These are phyloP conservation scores for Aplochiton taeniatus DNA, from an alignment of 2,797 vertebrate genomes.

Conservation along the genomic window DNA sequence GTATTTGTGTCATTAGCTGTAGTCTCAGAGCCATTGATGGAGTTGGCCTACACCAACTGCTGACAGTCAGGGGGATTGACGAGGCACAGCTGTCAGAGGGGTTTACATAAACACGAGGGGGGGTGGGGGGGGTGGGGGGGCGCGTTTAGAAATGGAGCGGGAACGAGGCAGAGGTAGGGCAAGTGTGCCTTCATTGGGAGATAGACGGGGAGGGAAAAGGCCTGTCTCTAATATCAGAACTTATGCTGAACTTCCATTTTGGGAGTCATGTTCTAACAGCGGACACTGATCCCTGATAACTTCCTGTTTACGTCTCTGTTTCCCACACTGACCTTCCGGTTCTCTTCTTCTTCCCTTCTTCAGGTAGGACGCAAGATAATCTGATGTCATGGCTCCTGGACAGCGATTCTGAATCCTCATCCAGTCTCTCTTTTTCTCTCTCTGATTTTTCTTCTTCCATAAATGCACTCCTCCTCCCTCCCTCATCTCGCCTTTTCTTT, in stretches of 20 bases:
- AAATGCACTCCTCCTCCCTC: constrained; percentile 16
- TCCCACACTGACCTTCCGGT: background rate
- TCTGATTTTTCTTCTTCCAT: background rate
- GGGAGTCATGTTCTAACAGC: constrained; percentile 8
- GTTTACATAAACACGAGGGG: constrained; percentile 66
- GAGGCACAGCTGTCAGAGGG: constrained; percentile 71
- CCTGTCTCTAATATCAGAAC: constrained; percentile 14
- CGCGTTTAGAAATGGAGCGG: background rate
- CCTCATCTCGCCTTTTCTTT: background rate
- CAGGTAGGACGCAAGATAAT: constrained; percentile 64
- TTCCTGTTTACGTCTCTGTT: background rate
- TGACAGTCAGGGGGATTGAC: constrained; percentile 78
- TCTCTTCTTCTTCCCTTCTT: constrained; percentile 27
- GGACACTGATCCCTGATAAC: constrained; percentile 9
- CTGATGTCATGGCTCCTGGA: background rate
- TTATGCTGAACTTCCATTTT: background rate
- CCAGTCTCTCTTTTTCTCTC: background rate
- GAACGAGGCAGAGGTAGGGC: constrained; percentile 12
- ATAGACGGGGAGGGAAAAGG: constrained; percentile 44
- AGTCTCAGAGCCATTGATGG: constrained; percentile 43
- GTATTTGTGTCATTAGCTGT: constrained; percentile 59
- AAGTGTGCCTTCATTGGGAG: constrained; percentile 56
- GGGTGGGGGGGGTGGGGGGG: constrained; percentile 12
- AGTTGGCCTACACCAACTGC: constrained; percentile 51
- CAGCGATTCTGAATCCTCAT: background rate